Base-by-base conservation (phyloP, 2,797 vertebrate species). In the Sebastes oblongus region DNA sequence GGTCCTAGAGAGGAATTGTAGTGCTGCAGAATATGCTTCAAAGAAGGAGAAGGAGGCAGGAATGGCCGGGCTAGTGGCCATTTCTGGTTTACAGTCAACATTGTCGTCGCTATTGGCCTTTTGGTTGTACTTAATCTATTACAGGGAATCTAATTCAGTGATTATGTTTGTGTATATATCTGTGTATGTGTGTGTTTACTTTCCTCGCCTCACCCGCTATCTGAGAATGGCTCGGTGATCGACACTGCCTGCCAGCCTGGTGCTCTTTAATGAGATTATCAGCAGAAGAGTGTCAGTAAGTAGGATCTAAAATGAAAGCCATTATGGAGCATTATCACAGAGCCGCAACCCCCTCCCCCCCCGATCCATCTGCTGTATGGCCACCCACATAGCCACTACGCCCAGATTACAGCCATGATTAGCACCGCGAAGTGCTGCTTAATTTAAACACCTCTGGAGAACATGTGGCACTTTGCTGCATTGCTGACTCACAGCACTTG, bases 261-360 rank as follows among this genome's bases (percentile, higher is more conserved):
- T 91, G 91, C 91, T 94, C 93, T 96, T 95, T 96, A 96, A 96
- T 96, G 93, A 96, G 96, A 96, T 96, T 96, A 96, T 95, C 95
- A 93, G 92, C 91, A 94, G 94, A 94, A 91, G 94, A 96, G 95
- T 96, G 95, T 96, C 95, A 96, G 95, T 96, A 96, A 96, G 95
- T 95, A 96, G 95, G 95, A 96, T 95, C 96, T 96, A 95, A 96
- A 96, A 96, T 95, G 95, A 95, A 95, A 96, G 95, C 94, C 95
- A 96, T 96, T 96, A 96, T 95, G 92, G 94, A 94, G 95, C 95
- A 96, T 96, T 96, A 96, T 96, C 94, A 95, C 90, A 91, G 91
- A 94, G 94, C 91, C 80, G 86, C 22, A 12, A 64, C 80, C 83
- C 61, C 82, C 25, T 1, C 25, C 24, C 24, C 3, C 25, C 25